phyloP scores from a whole-genome alignment of 35 echinoderm and acorn worm genomes.

The Holothuria glaberrima region DNA sequence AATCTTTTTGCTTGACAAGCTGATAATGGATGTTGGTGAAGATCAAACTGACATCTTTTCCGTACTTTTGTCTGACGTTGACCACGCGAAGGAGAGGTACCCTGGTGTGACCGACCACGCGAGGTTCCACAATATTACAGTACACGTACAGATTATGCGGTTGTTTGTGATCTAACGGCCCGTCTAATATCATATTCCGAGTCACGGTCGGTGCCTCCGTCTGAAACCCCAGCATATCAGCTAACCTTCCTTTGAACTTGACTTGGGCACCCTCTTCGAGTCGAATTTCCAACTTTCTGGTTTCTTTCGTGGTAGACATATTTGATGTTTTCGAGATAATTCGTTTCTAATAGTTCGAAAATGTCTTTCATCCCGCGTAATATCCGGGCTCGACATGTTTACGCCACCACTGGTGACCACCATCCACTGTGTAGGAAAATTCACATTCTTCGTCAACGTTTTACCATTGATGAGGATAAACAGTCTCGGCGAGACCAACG shows the following conservation, averaged over 20 bases:
- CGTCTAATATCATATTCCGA: slow-evolving; percentile 12
- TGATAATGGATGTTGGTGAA: slow-evolving; percentile 47
- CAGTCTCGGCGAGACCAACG: slow-evolving; percentile 29
- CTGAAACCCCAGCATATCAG: slow-evolving; percentile 16
- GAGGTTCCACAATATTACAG: slow-evolving; percentile 37
- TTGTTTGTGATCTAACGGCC: background rate
- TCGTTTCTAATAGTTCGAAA: background rate
- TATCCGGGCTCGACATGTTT: background rate
- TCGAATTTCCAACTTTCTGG: slow-evolving; percentile 16
- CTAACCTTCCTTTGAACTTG: background rate
- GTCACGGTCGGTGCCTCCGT: slow-evolving; percentile 16
- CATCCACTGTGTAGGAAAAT: slow-evolving; percentile 35
- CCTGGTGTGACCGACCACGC: background rate
- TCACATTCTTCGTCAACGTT: slow-evolving; percentile 22
- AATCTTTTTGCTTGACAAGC: slow-evolving; percentile 13
- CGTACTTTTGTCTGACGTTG: slow-evolving; percentile 29
- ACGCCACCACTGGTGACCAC: background rate
- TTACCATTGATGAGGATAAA: too few species aligned
- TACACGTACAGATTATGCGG: slow-evolving; percentile 45
- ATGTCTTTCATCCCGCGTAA: background rate
- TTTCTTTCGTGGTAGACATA: slow-evolving; percentile 44
- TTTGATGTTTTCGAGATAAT: background rate
- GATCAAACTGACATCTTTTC: background rate
- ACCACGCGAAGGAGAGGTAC: slow-evolving; percentile 39
- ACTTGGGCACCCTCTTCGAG: slow-evolving; percentile 2